Conservation (phyloP, 2,888 invertebrate genomes). For the Furcula furcula region DNA sequence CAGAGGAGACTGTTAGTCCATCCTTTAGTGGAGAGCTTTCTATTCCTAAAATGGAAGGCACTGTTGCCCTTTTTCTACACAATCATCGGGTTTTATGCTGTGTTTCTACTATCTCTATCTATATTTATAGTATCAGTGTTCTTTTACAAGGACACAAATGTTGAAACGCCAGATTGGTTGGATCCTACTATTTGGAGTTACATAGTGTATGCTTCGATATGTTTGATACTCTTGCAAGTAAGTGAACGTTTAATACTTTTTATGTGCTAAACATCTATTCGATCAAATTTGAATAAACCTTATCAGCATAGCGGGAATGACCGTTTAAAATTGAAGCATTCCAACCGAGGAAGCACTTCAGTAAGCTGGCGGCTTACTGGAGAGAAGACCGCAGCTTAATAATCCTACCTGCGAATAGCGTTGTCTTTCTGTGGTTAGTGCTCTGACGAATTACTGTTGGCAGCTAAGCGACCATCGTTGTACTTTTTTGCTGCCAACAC, state of each 20-base stretch:
- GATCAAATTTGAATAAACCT: no score
- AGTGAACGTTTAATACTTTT: slow-evolving; percentile 15
- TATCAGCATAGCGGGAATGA: no score
- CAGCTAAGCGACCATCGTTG: no score
- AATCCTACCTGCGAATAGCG: no score
- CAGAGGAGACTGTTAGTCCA: slow-evolving; percentile 76
- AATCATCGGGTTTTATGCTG: slow-evolving; percentile 69
- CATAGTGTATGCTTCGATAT: slow-evolving; percentile 56
- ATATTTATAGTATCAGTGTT: slow-evolving; percentile 71
- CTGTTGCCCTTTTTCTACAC: slow-evolving; percentile 77
- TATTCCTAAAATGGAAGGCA: slow-evolving; percentile 81
- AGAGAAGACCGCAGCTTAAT: no score
- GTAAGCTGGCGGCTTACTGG: no score
- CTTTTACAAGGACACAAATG: slow-evolving; percentile 64
- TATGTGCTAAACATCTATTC: no score
- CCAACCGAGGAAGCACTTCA: no score
- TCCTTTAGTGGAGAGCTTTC: slow-evolving; percentile 80
- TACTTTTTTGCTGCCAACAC: no score
- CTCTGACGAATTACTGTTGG: no score
- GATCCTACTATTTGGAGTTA: slow-evolving; percentile 58
- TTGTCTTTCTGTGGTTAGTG: no score
- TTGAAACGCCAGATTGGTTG: slow-evolving; percentile 46
- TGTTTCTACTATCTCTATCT: slow-evolving; percentile 76
- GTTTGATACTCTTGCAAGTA: slow-evolving; percentile 66
- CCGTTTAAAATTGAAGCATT: no score